These are phyloP conservation scores for Menidia beryllina DNA, from an alignment of 2,113 vertebrate species.

Conservation along the genomic window DNA sequence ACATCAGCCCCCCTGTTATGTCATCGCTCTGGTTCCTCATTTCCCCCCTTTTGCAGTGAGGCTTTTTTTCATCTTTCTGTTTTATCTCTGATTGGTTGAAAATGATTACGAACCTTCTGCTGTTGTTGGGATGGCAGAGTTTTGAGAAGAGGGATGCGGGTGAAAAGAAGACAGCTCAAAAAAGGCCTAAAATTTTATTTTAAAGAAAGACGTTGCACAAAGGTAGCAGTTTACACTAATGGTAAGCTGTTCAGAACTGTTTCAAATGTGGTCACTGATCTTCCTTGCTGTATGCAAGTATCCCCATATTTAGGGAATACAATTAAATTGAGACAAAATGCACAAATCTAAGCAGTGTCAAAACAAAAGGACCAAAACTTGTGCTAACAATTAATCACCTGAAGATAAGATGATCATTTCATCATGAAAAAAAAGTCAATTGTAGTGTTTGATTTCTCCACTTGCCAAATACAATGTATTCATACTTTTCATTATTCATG, in stretches of 20 bases:
- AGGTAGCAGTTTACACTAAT: background rate
- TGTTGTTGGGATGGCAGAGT: conserved; percentile 19
- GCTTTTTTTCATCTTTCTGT: conserved; percentile 33
- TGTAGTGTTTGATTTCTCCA: too few relatives aligned
- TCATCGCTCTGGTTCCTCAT: conserved; percentile 63
- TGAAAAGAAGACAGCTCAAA: background rate
- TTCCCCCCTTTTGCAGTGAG: conserved; percentile 20
- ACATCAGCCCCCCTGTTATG: conserved; percentile 74
- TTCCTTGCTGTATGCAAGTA: too few relatives aligned
- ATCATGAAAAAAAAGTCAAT: too few relatives aligned
- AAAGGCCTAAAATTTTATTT: background rate
- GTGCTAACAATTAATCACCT: too few relatives aligned
- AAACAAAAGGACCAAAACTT: too few relatives aligned
- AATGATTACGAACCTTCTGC: conserved; percentile 24
- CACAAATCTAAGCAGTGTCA: too few relatives aligned
- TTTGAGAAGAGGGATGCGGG: conserved; percentile 1
- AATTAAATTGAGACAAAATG: too few relatives aligned
- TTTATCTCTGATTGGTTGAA: conserved; percentile 38
- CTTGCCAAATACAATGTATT: too few relatives aligned
- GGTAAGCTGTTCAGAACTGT: background rate
- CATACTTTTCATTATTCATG: too few relatives aligned
- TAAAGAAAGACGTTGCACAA: background rate
- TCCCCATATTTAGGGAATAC: too few relatives aligned
- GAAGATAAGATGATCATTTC: too few relatives aligned
- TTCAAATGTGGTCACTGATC: background rate